Percentiles rank a stretch among this genome's conserved stretches.
phyloP scores from a whole-genome alignment of 2,888 invertebrate species.

The Lysandra coridon region DNA sequence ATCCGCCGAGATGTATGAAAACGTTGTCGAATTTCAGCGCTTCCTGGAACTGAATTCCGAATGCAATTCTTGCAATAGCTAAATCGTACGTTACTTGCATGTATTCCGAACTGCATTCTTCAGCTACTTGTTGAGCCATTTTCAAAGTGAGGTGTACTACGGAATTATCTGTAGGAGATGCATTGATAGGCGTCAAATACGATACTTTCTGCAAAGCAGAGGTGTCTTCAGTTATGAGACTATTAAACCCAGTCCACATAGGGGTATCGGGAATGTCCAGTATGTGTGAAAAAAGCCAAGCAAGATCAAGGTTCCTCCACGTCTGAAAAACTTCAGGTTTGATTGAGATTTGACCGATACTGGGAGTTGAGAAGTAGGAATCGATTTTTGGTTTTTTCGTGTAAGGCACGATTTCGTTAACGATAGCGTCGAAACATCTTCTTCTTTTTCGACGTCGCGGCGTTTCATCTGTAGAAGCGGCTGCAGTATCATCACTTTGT shows the following conservation, averaged over 20 bases:
- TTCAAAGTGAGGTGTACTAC: slow-evolving; percentile 9
- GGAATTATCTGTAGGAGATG: slow-evolving; percentile 11
- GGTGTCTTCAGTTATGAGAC: not conserved
- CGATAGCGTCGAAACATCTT: not conserved
- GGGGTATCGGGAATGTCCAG: slow-evolving; percentile 9
- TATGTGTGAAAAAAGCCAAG: slow-evolving; percentile 8
- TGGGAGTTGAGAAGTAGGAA: not conserved
- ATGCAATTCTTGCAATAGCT: slow-evolving; percentile 41
- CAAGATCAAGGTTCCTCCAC: not conserved
- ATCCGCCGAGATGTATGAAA: slow-evolving; percentile 35
- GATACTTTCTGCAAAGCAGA: not conserved
- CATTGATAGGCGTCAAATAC: slow-evolving; percentile 21
- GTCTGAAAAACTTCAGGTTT: too few relatives aligned
- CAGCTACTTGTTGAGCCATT: slow-evolving; percentile 21
- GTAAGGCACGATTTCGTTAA: slow-evolving; percentile 1
- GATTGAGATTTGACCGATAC: not conserved
- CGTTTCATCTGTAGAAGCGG: not conserved
- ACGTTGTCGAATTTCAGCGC: slow-evolving; percentile 37
- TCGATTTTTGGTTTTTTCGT: slow-evolving; percentile 5
- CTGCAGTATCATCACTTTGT: slow-evolving; percentile 1
- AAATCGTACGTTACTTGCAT: slow-evolving; percentile 36
- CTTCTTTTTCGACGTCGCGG: slow-evolving; percentile 7
- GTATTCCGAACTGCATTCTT: not conserved
- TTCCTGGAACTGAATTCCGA: slow-evolving; percentile 39
- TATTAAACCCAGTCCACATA: slow-evolving; percentile 19